Base-by-base conservation (phyloP, 2,888 invertebrate species). In the Phasia obesa region DNA sequence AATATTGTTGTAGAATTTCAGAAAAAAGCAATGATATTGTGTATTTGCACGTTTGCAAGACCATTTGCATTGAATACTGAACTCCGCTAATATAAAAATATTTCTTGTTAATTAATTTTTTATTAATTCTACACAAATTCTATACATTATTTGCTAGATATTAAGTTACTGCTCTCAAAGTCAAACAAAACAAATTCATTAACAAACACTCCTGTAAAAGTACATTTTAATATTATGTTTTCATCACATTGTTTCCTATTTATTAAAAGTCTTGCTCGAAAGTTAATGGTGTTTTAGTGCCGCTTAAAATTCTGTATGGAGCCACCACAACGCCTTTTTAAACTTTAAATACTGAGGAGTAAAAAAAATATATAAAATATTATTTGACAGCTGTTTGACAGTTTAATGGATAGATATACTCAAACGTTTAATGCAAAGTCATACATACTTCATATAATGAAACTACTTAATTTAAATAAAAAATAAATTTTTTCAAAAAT, bases 381-480 rank as follows among this genome's bases (percentile, higher is more conserved):
- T 73, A 15, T 67, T 79, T 73, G 73, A 79, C 73, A 79, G 47
- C 73, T 67, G 53, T 73, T 67, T 73, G 79, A 79, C 71, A 73
- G 67, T 60, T 79, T 73, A 59, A 73, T 67, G 73, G 65, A 23
- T 62, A 35, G 23, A 55, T 53, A 69, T 38, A 62, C 44, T 51
- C 42, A 60, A 35, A n/a, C n/a, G 17, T 64, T 47, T 57, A 27
- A 44, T 19, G 55, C 31, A 31, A 55, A 49, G 19, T 11, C 23
- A 47, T 74, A 35, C n/a, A 42, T n/a, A n/a, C n/a, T 13, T n/a
- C 4, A 15, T n/a, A 13, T 51, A 49, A 11, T 15, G 19, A 21
- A 51, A 31, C 4, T 21, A 21, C 7, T 49, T 49, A 19, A n/a
- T n/a, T n/a, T n/a, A n/a, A n/a, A n/a, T n/a, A n/a, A 19, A 31